Evolutionary conservation across 1,140 invertebrate genomes (phyloP).

Genomic region (Atta texana): DNA sequence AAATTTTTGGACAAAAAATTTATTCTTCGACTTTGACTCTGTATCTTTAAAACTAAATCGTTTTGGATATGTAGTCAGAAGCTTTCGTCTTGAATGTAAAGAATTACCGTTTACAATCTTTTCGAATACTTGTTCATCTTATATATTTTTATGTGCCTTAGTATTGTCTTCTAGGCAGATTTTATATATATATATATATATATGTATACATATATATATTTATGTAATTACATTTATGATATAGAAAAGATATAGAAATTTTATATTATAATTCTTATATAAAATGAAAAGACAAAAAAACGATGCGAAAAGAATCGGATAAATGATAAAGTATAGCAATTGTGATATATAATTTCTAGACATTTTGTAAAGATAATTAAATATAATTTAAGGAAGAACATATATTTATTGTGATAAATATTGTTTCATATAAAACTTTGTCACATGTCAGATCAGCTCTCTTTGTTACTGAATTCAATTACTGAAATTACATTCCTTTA

Average conservation of each 20-base stretch:
- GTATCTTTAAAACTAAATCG: too few species aligned
- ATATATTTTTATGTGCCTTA: too few species aligned
- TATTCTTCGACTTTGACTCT: too few species aligned
- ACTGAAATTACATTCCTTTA: conserved; percentile 7
- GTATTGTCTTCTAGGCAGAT: neutral
- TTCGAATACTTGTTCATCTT: too few species aligned
- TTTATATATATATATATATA: neutral
- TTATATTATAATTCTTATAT: conserved; percentile 5
- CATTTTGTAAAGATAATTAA: conserved; percentile 23
- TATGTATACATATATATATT: neutral
- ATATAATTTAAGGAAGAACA: conserved; percentile 40
- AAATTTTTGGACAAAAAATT: too few species aligned
- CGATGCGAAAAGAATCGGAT: neutral
- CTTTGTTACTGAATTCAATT: conserved; percentile 26
- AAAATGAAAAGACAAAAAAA: conserved; percentile 1
- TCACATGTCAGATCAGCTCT: conserved; percentile 26
- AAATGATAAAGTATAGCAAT: neutral
- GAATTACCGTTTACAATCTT: too few species aligned
- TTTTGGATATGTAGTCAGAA: too few species aligned
- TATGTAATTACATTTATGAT: neutral
- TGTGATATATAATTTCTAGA: conserved; percentile 24
- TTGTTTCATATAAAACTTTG: conserved; percentile 37
- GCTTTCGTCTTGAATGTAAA: too few species aligned
- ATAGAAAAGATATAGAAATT: neutral
- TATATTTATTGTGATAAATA: conserved; percentile 34